Base-by-base conservation (phyloP, 2,113 vertebrate species). In the Thunnus maccoyii region DNA sequence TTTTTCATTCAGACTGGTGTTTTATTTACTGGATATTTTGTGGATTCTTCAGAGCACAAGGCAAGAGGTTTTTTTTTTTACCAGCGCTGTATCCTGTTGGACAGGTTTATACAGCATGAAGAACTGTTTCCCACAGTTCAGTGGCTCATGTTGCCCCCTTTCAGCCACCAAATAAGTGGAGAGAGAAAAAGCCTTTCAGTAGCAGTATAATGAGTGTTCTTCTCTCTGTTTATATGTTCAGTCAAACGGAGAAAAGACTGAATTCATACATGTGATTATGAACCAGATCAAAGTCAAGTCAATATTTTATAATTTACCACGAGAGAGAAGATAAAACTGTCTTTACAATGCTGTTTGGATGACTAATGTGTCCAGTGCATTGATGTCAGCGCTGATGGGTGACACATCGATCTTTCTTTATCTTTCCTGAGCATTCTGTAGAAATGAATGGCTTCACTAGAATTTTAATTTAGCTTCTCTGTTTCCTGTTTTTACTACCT, bases 71-170 rank as follows among this genome's bases (percentile, higher is more conserved):
- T 48, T 13, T 32, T 32, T 36, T 36, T 41, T 41, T 8, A 18
- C 46, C 18, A 46, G 27, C 3, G 1, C 61, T 30, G 44, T 50
- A 30, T 77, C 86, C 64, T 68, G 82, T 84, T 62, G 16, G 48
- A 80, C 52, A 81, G 82, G 85, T 90, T 93, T 74, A 5, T 48
- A 48, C 13, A 48, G 61, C 30, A 14, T 5, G 25, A 25, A 11
- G 25, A 67, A 54, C 25, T 7, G 47, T 80, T 84, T 82, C 65
- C 67, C 52, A 64, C 48, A 46, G 27, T 64, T 17, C 8, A 30
- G 67, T 2, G 71, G 60, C 65, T 90, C 86, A 82, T 63, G 54
- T 89, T 78, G 64, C 83, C 81, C 9, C 62, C 62, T 68, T 85
- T 91, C 60, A 76, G 69, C 4, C 48, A 16, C 32, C 41, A 9